These are phyloP conservation scores for Pseudochirops corinnae DNA, from an alignment of 2,797 vertebrate genomes.

Conservation along the genomic window DNA sequence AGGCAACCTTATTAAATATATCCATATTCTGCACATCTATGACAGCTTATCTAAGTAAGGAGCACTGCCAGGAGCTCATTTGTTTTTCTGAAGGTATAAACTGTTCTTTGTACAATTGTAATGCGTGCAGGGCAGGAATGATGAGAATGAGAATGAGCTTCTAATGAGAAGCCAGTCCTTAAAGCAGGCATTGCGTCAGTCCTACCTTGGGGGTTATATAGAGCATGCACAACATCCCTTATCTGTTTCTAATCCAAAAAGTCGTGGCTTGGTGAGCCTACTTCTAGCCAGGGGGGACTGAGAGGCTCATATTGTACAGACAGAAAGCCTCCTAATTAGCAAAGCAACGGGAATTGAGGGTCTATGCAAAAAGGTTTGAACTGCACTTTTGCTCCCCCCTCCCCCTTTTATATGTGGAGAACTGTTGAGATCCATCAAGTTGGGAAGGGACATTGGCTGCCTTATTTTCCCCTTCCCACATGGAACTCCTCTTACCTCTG, in stretches of 20 bases:
- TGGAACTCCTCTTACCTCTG: not conserved
- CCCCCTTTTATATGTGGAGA: not conserved
- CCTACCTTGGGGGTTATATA: not conserved
- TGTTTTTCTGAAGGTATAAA: slow-evolving; percentile 7
- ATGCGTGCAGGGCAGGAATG: not conserved
- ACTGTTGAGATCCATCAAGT: not conserved
- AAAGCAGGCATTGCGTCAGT: not conserved
- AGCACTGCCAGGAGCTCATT: not conserved
- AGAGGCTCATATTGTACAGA: not conserved
- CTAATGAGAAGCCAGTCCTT: not conserved
- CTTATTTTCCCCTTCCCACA: not conserved
- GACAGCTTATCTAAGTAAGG: slow-evolving; percentile 24
- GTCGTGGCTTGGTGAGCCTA: not conserved
- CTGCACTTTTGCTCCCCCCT: not conserved
- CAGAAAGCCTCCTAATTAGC: not conserved
- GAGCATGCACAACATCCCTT: not conserved
- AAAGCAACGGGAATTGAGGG: not conserved
- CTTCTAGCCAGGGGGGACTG: not conserved
- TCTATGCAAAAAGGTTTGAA: not conserved
- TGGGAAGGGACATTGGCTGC: not conserved
- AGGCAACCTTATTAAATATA: slow-evolving; percentile 20
- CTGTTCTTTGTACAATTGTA: not conserved
- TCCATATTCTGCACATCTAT: not conserved
- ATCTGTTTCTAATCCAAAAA: not conserved
- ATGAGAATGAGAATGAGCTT: not conserved